These are phyloP conservation scores for Nymphalis io DNA, from an alignment of 1,140 invertebrate species.

Conservation along the genomic window DNA sequence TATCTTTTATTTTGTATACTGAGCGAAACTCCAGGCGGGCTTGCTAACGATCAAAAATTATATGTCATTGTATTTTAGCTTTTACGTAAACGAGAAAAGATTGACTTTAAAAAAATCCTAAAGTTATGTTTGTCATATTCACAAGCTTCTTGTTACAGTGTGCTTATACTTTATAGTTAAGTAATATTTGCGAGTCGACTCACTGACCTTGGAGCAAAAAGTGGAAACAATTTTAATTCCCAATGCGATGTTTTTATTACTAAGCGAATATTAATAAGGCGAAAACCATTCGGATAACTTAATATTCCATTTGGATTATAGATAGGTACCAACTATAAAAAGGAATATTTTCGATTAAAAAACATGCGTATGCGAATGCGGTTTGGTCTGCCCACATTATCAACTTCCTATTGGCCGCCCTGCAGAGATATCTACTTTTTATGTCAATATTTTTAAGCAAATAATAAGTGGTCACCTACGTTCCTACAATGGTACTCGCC, in stretches of 20 bases:
- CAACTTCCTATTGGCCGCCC: no score
- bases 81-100: not conserved
- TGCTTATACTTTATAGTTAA: conserved; percentile 47
- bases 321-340: not conserved
- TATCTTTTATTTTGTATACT: conserved; percentile 7
- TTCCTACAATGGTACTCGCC: no score
- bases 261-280: conserved; percentile 61
- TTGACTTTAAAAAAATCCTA: conserved; percentile 1
- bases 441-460: no score
- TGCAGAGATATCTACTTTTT: no score
- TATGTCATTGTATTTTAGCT: not conserved
- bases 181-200: conserved; percentile 58
- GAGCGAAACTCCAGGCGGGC: conserved; percentile 1
- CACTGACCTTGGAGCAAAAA: conserved; percentile 74
- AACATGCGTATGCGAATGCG: no score
- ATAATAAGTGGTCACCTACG: no score
- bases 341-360: not conserved
- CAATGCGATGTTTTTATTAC: conserved; percentile 56
- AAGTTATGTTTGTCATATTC: conserved; percentile 27
- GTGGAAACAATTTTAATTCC: conserved; percentile 66
- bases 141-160: conserved; percentile 49
- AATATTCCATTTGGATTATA: not conserved
- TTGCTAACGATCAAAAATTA: conserved; percentile 11
- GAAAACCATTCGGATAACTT: conserved; percentile 44
- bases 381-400: no score